A percentile compares a stretch with the other conserved stretches of the same genome.
Evolutionary conservation across 2,797 vertebrate species (phyloP).

Genomic region (Babyrousa celebensis): DNA sequence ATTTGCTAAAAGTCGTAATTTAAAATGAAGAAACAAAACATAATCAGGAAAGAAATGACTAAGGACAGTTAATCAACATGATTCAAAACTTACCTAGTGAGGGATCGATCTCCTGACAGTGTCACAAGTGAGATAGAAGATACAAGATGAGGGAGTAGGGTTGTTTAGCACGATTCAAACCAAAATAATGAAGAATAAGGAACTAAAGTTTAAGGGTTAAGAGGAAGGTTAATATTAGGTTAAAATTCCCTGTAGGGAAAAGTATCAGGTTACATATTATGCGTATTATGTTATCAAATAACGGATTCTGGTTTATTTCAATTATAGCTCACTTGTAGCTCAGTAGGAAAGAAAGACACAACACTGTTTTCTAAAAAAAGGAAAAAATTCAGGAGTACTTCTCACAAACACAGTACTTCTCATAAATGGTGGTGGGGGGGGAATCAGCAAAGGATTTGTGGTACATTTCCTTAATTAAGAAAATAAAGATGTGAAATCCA

Average conservation of each 20-base stretch:
- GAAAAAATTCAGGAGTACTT: background rate
- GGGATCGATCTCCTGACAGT: too few relatives aligned
- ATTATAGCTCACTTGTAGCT: background rate
- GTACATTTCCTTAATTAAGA: background rate
- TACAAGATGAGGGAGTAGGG: fast-evolving
- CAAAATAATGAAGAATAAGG: background rate
- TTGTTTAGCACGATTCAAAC: background rate
- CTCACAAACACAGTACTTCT: background rate
- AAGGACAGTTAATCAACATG: background rate
- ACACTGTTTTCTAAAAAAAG: background rate
- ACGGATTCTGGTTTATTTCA: background rate
- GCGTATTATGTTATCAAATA: background rate
- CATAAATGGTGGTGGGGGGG: fast-evolving
- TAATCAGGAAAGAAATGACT: background rate
- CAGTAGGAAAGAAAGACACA: background rate
- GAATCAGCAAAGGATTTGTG: background rate
- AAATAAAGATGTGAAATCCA: background rate
- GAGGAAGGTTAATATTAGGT: background rate
- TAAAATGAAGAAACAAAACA: slow-evolving; percentile 21
- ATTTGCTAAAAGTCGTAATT: background rate
- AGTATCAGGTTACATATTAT: background rate
- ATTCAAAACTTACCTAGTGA: background rate
- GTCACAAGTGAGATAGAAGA: fast-evolving
- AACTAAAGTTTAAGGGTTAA: background rate
- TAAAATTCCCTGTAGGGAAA: background rate